Evolutionary conservation across 2,888 invertebrate genomes (phyloP).

Genomic region (Cheilosia vulpina): DNA sequence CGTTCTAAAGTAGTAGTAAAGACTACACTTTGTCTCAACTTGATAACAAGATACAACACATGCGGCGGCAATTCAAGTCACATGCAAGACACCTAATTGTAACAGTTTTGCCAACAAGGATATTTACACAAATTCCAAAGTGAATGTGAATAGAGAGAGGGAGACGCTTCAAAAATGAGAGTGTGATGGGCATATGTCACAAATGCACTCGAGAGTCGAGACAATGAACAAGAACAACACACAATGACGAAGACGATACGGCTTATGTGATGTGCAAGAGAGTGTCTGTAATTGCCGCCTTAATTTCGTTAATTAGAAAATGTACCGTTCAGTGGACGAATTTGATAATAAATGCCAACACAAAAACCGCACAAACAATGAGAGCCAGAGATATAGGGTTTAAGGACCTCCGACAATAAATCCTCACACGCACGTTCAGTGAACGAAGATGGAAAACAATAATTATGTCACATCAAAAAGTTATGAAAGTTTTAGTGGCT

Average conservation of each 20-base stretch:
- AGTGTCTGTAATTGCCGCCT: conserved; percentile 54
- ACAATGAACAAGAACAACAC: conserved; percentile 22
- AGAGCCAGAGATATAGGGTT: conserved; percentile 8
- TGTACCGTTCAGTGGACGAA: conserved; percentile 23
- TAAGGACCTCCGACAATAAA: neutral
- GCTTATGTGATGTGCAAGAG: conserved; percentile 25
- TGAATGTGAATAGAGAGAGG: neutral
- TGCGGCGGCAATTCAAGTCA: conserved; percentile 43
- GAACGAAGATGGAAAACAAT: conserved; percentile 66
- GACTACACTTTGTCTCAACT: conserved; percentile 62
- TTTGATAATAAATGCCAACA: conserved; percentile 32
- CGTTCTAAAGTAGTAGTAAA: conserved; percentile 42
- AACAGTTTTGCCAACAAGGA: conserved; percentile 22
- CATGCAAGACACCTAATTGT: conserved; percentile 38
- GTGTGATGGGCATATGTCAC: neutral
- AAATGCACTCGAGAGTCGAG: conserved; percentile 33
- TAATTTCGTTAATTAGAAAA: conserved; percentile 64
- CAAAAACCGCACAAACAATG: conserved; percentile 50
- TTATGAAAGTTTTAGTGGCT: conserved; percentile 72
- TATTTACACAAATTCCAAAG: conserved; percentile 1
- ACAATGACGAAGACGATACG: conserved; percentile 22
- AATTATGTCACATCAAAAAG: conserved; percentile 74
- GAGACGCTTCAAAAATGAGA: neutral
- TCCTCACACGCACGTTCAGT: neutral
- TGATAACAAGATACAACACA: conserved; percentile 25